These are phyloP conservation scores for Lepidotrigona ventralis DNA, from an alignment of 1,140 invertebrate genomes.

Conservation along the genomic window DNA sequence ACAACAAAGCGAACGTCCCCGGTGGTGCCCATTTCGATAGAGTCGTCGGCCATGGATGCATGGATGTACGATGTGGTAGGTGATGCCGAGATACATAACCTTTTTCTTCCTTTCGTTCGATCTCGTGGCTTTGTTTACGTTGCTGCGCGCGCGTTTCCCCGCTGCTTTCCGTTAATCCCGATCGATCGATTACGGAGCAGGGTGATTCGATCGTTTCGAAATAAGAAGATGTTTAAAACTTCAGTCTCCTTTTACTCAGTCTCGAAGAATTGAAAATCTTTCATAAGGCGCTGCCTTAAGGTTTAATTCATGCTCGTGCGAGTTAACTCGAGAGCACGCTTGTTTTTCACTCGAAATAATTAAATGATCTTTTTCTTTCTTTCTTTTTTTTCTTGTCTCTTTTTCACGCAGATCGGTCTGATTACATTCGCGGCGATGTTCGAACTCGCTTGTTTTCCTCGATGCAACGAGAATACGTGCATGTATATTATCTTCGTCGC, in stretches of 20 bases:
- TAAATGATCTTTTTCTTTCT: neutral
- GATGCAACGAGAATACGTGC: neutral
- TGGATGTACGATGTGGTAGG: constrained; percentile 79
- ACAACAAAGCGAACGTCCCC: neutral
- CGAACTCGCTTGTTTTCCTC: constrained; percentile 12
- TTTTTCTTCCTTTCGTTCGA: constrained; percentile 36
- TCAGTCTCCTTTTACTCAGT: neutral
- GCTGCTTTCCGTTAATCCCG: neutral
- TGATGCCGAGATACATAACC: constrained; percentile 43
- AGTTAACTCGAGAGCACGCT: neutral
- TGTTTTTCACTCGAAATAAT: neutral
- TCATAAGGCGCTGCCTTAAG: too few species aligned
- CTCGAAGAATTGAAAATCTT: neutral
- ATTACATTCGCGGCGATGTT: neutral
- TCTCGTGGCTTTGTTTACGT: constrained; percentile 67
- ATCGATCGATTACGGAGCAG: neutral
- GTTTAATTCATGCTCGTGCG: too few species aligned
- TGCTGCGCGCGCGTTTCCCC: constrained; percentile 37
- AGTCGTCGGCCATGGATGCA: constrained; percentile 71
- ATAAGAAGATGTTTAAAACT: neutral
- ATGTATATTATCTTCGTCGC: constrained; percentile 25
- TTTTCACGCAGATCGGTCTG: neutral
- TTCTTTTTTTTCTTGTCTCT: too few species aligned
- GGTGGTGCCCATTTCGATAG: constrained; percentile 10
- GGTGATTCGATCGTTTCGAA: neutral